Base-by-base conservation (phyloP, 2,113 vertebrate species). In the Syrrhaptes paradoxus region DNA sequence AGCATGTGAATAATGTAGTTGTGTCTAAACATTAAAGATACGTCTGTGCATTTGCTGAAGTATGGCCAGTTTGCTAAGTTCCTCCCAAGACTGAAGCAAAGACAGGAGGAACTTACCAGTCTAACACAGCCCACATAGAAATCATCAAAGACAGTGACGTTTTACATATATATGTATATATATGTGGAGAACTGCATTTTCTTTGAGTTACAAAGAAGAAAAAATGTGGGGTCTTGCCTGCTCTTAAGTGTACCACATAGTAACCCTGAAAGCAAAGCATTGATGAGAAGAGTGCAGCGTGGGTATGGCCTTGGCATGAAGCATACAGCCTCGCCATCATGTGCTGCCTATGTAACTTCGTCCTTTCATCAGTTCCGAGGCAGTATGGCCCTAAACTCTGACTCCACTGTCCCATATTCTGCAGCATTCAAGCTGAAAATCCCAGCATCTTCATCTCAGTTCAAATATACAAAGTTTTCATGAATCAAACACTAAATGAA, bases 1-100 rank as follows among this genome's bases (percentile, higher is more conserved):
- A 90, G 83, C 68, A 58, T 84, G 80, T 92, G 73, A 93, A 52
- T 90, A 86, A 77, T 85, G 61, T 86, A 90, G 85, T 48, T 54
- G 0, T 62, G 57, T 77, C 88, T 89, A 78, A 93, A 70, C n/a
- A 66, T 81, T 84, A 82, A 90, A 71, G 80, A 68, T 65, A 14
- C 71, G 61, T 63, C 68, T 94, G 4, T 62, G 75, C 52, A 31
- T 90, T 95, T 89, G 21, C 62, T 96, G 89, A 46, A 74, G 54
- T 14, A 62, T 43, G 59, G 82, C 87, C 94, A 83, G 46, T 51
- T 82, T 82, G 59, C 18, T 11, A 17, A 68, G 58, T 68, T 89
- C 52, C 12, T 93, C 67, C 51, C 55, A 78, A 59, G 72, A 48
- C 45, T 88, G 72, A 80, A 82, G 68, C 29, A 48, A 91, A 77